These are phyloP conservation scores for Acrocyrtus sp. DNA, from an alignment of 2,888 invertebrate genomes.

Conservation along the genomic window DNA sequence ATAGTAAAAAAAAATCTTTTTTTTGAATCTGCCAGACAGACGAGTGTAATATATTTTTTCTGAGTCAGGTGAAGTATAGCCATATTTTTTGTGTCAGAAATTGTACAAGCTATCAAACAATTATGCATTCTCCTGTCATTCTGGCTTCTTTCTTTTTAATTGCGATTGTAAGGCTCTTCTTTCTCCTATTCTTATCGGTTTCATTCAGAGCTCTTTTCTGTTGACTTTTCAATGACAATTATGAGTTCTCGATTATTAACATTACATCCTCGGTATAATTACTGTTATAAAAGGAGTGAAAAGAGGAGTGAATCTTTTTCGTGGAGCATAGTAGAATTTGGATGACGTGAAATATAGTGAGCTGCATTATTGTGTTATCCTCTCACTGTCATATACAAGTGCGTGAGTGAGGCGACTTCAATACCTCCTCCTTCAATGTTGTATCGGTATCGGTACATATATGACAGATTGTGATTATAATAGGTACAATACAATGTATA, in stretches of 20 bases:
- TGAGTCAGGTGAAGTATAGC: conserved; percentile 35
- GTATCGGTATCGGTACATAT: no score
- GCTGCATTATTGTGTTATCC: background rate
- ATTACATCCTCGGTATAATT: conserved; percentile 45
- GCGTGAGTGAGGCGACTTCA: no score
- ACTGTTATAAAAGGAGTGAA: conserved; percentile 27
- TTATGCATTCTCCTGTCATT: conserved; percentile 49
- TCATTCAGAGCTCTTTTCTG: conserved; percentile 43
- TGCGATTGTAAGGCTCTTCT: background rate
- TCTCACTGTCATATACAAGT: background rate
- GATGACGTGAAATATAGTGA: background rate
- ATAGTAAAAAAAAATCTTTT: no score
- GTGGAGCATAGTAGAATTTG: background rate
- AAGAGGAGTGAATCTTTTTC: background rate
- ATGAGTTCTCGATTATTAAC: conserved; percentile 51
- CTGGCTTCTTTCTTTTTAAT: conserved; percentile 35
- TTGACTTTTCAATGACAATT: conserved; percentile 57
- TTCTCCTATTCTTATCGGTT: conserved; percentile 10
- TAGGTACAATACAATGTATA: no score
- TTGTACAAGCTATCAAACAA: conserved; percentile 33
- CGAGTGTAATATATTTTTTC: no score
- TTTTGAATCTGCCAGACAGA: no score
- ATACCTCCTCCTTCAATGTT: no score
- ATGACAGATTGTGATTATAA: no score
- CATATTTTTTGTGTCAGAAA: background rate